phyloP scores from a whole-genome alignment of 1,140 invertebrate species.

The Cherax destructor region DNA sequence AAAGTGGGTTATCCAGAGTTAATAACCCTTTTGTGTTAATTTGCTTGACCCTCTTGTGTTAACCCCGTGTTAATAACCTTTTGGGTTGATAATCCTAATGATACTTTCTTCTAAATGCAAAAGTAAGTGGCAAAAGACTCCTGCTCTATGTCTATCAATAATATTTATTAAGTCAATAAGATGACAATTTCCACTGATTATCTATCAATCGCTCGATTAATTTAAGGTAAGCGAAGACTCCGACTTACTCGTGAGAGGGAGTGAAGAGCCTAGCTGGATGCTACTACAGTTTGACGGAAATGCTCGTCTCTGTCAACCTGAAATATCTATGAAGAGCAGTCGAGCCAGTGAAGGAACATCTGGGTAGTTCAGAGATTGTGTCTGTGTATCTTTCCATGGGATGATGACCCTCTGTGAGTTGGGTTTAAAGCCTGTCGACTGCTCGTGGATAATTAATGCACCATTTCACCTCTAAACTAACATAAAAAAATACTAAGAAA shows the following conservation, averaged over 20 bases:
- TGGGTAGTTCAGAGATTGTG: background rate
- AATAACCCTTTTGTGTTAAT: no score
- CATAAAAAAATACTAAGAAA: no score
- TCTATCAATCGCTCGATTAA: background rate
- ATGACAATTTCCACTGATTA: background rate
- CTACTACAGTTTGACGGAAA: background rate
- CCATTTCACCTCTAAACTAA: no score
- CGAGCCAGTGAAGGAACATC: background rate
- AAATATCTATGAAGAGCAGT: background rate
- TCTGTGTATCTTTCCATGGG: background rate
- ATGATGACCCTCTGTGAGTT: background rate
- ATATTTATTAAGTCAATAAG: background rate
- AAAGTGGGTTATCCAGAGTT: no score
- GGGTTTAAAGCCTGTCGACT: no score
- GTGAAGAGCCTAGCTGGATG: background rate
- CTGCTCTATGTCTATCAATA: background rate
- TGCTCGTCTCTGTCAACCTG: background rate
- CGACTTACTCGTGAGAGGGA: background rate
- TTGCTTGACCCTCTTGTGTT: no score
- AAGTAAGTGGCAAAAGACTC: background rate
- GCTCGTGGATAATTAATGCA: no score
- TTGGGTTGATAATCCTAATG: no score
- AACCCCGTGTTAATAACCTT: no score
- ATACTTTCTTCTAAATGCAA: no score
- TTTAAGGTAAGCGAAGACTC: background rate